Evolutionary conservation across 2,888 invertebrate species (phyloP).

Genomic region (Busseola fusca): DNA sequence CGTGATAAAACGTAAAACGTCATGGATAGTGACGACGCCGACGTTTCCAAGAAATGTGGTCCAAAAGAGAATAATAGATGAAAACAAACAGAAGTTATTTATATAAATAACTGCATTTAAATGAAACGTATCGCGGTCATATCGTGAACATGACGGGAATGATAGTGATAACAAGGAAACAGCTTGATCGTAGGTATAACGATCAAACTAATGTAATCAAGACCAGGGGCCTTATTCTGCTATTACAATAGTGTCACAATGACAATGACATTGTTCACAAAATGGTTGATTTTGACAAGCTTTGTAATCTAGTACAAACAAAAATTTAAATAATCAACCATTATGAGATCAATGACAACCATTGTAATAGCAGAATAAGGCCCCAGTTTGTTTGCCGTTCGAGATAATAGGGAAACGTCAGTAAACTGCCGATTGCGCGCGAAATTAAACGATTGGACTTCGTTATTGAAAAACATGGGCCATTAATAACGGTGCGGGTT

Average conservation of each 20-base stretch:
- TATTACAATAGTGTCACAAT: too few species aligned
- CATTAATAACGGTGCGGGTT: not conserved
- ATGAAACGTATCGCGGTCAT: constrained; percentile 23
- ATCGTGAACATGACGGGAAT: constrained; percentile 18
- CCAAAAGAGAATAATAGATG: constrained; percentile 15
- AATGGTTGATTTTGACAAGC: too few species aligned
- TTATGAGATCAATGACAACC: too few species aligned
- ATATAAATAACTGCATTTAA: constrained; percentile 28
- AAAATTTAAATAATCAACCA: too few species aligned
- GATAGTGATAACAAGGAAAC: constrained; percentile 42
- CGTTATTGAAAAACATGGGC: constrained; percentile 9
- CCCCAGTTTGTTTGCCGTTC: constrained; percentile 40
- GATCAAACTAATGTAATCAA: constrained; percentile 40
- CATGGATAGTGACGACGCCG: too few species aligned
- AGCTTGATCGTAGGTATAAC: constrained; percentile 23
- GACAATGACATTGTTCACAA: too few species aligned
- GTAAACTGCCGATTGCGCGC: constrained; percentile 33
- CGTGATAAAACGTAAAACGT: too few species aligned
- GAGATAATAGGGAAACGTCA: constrained; percentile 41
- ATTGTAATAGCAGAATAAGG: too few species aligned
- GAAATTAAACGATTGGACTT: constrained; percentile 17
- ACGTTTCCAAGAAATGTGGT: not conserved
- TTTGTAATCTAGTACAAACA: too few species aligned
- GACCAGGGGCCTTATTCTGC: too few species aligned
- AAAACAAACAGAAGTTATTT: too few species aligned